Evolutionary conservation across 2,888 invertebrate genomes (phyloP), one percentile per base, ranked within the genome.

Genomic region (Nasonovia ribisnigri): DNA sequence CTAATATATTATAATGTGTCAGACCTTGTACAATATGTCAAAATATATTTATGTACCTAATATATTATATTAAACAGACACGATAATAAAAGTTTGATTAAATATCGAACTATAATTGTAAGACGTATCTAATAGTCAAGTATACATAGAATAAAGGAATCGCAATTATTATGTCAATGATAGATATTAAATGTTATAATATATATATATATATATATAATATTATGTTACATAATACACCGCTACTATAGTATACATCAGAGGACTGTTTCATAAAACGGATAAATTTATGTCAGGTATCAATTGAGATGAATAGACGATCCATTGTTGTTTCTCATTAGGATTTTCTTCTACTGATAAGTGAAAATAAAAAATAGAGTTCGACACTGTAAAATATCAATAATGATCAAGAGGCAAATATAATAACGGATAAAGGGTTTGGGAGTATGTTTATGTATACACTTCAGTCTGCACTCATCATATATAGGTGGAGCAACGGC

Each of bases 241-340:
- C 11, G 46, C n/a, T 77, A 20, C 1, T 77, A 36, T 20, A 26
- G 24, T 26, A 16, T 10, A 51, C 51, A 51, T 24, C 36, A 88
- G 36, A 87, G 6, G 51, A 36, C 36, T 51, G 36, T 88, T 51
- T 20, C 26, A 89, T 54, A 60, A 43, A 89, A 29, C 6, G 1
- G 57, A 29, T 89, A 89, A 43, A 89, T 57, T 29, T 5, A 60
- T 60, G 89, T 89, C 89, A 89, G 57, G 89, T 89, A 43, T 43
- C 89, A 89, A 89, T 60, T 16, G 89, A 89, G 57, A 46, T 11
- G 46, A 11, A 46, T 46, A 46, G 10, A 60, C 43, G 43, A 57
- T 60, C 29, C n/a, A 89, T 89, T 60, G 89, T 89, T 57, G 57
- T 60, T 88, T 51, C 29, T 89, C 29, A 43, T 89, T 43, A 60